phyloP scores from a whole-genome alignment of 1,140 invertebrate species.

The Melanaphis sacchari region DNA sequence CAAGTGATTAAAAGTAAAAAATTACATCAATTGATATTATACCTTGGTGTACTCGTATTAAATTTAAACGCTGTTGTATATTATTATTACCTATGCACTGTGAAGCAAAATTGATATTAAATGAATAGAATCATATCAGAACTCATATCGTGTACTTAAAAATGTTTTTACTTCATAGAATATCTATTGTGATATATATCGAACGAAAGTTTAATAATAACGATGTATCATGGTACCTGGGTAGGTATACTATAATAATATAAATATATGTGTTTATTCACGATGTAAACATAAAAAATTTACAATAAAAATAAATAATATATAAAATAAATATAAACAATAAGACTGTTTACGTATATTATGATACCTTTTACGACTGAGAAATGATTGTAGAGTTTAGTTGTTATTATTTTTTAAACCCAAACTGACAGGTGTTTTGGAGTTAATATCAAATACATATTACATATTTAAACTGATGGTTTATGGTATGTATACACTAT shows the following conservation, averaged over 20 bases:
- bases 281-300: background rate
- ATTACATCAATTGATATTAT: background rate
- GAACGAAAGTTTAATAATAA: background rate
- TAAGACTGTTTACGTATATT: background rate
- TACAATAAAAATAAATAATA: background rate
- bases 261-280: background rate
- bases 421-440: background rate
- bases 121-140: background rate
- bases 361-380: background rate
- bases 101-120: background rate
- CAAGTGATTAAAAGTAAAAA: background rate
- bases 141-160: background rate
- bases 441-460: background rate
- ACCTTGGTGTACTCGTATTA: background rate
- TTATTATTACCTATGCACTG: background rate
- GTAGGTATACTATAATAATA: background rate
- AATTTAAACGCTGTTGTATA: background rate
- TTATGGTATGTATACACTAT: background rate
- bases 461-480: background rate
- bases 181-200: background rate
- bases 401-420: background rate
- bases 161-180: background rate
- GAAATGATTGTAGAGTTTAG: background rate
- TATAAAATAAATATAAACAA: background rate
- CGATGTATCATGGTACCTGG: background rate